These are phyloP conservation scores for Trididemnum clinides DNA, from an alignment of 23 tunicate species.

Conservation along the genomic window DNA sequence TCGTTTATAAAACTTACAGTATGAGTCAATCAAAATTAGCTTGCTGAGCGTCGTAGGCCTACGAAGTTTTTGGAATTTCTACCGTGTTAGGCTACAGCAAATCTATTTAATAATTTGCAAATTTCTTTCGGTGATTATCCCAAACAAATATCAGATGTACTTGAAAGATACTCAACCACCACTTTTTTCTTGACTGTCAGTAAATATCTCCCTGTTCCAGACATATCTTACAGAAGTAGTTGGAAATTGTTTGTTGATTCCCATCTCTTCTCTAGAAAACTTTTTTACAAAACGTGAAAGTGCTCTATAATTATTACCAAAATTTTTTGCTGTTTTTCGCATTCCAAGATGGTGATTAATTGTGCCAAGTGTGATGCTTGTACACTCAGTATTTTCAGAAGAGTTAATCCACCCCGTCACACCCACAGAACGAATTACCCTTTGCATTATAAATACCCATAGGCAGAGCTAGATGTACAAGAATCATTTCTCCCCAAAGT, in stretches of 20 bases:
- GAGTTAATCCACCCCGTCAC: no score
- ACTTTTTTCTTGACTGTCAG: background rate
- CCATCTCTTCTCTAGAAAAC: background rate
- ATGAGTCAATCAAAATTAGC: background rate
- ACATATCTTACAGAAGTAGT: background rate
- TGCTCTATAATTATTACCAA: background rate
- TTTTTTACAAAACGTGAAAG: background rate
- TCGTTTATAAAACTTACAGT: background rate
- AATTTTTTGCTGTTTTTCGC: background rate
- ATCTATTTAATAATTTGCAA: background rate
- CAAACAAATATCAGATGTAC: background rate
- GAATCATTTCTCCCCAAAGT: no score
- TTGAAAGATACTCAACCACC: background rate
- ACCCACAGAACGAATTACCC: no score
- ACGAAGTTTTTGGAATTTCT: background rate
- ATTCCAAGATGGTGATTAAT: no score
- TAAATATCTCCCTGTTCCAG: background rate
- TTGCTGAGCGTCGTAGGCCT: background rate
- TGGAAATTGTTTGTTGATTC: background rate
- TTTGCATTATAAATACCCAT: no score
- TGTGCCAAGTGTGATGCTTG: no score
- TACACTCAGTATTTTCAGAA: no score
- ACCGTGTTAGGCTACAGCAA: background rate
- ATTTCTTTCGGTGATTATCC: background rate
- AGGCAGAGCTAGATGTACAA: no score